Evolutionary conservation across 1,140 invertebrate species (phyloP), one percentile per base, ranked within the genome.

Genomic region (Aricia agestis): DNA sequence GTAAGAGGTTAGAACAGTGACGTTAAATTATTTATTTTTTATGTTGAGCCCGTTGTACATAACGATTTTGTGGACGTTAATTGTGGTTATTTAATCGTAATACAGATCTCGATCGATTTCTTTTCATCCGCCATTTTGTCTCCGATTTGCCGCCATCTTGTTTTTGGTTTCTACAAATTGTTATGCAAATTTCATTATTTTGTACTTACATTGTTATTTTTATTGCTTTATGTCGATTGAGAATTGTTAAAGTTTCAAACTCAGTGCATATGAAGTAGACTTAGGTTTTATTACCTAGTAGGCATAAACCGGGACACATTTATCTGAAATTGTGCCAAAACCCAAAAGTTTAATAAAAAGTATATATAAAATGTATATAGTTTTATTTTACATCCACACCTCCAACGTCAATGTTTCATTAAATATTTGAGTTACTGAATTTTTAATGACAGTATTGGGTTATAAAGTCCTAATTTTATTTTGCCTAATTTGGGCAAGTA

Each of bases 1-100:
- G 76, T 91, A 89, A 91, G 85, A 81, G 74, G 85, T 88, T 86
- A 86, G 83, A 85, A 41, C 82, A 84, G 82, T 87, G 87, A 72
- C 78, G 87, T 90, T 90, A 90, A 87, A 91, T 90, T 91, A 91
- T 91, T 90, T 90, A 91, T 90, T 89, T 63, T 84, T 87, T 88
- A 91, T 88, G 89, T 90, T 91, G 89, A 85, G 83, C 82, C 80
- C 80, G 79, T 77, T 91, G 89, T 91, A 91, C 71, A 81, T 83
- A 82, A 88, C 85, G 83, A 82, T 88, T 78, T 83, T 87, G 86
- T 89, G 84, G 84, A 82, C 74, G 83, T 87, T 89, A 80, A 69
- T 90, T 84, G 85, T 85, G 86, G 82, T 89, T 91, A 83, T 87
- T 88, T 83, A 80, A 82, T 79, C 82, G 85, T 84, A 83, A 82